phyloP scores from a whole-genome alignment of 1,140 invertebrate species.

The Pantala flavescens region DNA sequence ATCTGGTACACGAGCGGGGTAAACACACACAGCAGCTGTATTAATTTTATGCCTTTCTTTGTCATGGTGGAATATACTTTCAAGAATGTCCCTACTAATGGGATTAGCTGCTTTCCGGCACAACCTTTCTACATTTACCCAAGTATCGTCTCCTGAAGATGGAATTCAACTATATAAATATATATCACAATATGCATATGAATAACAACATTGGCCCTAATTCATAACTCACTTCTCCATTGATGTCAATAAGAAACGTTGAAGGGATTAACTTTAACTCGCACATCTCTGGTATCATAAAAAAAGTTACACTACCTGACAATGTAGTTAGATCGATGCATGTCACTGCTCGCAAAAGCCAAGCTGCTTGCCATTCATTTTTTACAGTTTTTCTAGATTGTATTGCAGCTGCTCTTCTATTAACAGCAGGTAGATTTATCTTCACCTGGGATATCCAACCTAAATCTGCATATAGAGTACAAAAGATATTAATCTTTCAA shows the following conservation, averaged over 20 bases:
- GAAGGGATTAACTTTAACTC: no score
- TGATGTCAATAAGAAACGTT: no score
- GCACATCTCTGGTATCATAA: no score
- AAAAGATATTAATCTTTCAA: not conserved
- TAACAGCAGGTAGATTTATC: constrained; percentile 23
- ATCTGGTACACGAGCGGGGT: constrained; percentile 71
- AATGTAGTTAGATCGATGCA: constrained; percentile 90
- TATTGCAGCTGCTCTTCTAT: constrained; percentile 19
- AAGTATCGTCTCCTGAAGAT: constrained; percentile 69
- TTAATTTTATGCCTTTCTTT: constrained; percentile 24
- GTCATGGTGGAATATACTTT: not conserved
- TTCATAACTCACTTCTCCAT: no score
- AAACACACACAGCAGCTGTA: constrained; percentile 89
- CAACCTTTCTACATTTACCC: constrained; percentile 63
- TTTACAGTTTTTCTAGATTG: constrained; percentile 32
- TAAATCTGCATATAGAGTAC: not conserved
- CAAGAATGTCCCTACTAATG: constrained; percentile 34
- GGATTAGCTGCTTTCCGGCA: constrained; percentile 64
- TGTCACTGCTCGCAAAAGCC: constrained; percentile 68
- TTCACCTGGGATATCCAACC: constrained; percentile 15
- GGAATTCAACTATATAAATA: no score
- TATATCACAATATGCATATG: no score
- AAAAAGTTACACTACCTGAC: constrained; percentile 33
- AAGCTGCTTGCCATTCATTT: constrained; percentile 51
- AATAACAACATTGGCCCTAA: no score